Evolutionary conservation across 2,888 invertebrate species (phyloP).

Genomic region (Cheilosia vernalis): DNA sequence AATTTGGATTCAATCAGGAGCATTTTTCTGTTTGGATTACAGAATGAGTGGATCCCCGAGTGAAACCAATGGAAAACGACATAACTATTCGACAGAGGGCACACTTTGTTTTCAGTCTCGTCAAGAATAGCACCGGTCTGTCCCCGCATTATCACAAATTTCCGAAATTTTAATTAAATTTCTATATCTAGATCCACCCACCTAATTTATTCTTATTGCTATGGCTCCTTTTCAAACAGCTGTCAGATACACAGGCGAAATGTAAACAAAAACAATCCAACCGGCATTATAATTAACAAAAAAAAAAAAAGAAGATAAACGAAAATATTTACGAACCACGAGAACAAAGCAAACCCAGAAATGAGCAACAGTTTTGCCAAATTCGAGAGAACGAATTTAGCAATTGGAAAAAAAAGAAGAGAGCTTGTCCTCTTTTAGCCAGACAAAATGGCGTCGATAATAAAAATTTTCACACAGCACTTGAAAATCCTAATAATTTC

Average conservation of each 20-base stretch:
- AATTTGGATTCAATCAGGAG: too few species aligned
- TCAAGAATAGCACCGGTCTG: too few species aligned
- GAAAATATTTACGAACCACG: slow-evolving; percentile 65
- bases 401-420: slow-evolving; percentile 19
- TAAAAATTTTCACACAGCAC: slow-evolving; percentile 70
- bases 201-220: not conserved
- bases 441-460: slow-evolving; percentile 64
- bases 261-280: slow-evolving; percentile 32
- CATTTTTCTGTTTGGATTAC: too few species aligned
- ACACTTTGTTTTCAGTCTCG: too few species aligned
- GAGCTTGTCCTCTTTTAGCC: slow-evolving; percentile 26
- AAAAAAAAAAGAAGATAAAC: slow-evolving; percentile 28
- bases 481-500: slow-evolving; percentile 53
- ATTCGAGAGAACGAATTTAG: slow-evolving; percentile 79
- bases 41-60: too few species aligned
- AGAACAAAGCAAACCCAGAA: slow-evolving; percentile 42
- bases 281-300: slow-evolving; percentile 11
- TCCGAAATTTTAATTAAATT: too few species aligned
- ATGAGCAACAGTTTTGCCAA: slow-evolving; percentile 74
- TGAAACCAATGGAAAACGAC: too few species aligned
- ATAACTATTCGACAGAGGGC: too few species aligned
- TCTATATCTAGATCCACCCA: not conserved
- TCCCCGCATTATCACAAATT: too few species aligned
- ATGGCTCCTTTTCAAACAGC: not conserved
- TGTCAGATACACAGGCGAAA: not conserved